Percentiles rank a stretch among this genome's conserved stretches.
These are phyloP conservation scores for Liolophura sinensis DNA, from an alignment of 1,140 invertebrate species.

Conservation along the genomic window DNA sequence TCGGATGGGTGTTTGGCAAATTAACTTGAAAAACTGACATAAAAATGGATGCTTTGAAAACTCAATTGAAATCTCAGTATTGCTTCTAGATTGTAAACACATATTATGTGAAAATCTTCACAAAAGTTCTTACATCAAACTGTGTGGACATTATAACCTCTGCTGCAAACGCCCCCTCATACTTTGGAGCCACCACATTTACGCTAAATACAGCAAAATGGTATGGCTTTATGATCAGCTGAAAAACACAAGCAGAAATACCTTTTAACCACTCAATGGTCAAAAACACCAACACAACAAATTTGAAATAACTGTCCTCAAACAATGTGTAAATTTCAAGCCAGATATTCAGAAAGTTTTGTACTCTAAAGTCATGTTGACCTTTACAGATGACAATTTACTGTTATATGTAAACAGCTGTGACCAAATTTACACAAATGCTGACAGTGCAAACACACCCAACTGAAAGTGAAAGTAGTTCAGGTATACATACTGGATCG, in stretches of 20 bases:
- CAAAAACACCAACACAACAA: slow-evolving; percentile 19
- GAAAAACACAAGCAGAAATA: slow-evolving; percentile 33
- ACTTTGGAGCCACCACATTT: slow-evolving; percentile 69
- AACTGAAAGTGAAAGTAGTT: neutral
- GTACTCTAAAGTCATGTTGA: too few relatives aligned
- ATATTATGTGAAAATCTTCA: neutral
- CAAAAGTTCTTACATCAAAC: slow-evolving; percentile 64
- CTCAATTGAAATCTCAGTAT: too few relatives aligned
- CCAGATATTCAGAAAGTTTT: neutral
- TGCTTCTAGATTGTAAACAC: neutral
- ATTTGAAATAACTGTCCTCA: slow-evolving; percentile 29
- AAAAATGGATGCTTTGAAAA: too few relatives aligned
- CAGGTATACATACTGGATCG: slow-evolving; percentile 40
- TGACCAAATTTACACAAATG: neutral
- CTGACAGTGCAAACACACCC: neutral
- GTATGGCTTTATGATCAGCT: slow-evolving; percentile 67
- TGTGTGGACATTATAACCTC: slow-evolving; percentile 75
- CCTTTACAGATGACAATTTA: too few relatives aligned
- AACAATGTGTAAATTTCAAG: slow-evolving; percentile 11
- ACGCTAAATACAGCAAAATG: slow-evolving; percentile 76
- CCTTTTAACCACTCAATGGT: neutral
- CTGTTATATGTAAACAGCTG: too few relatives aligned
- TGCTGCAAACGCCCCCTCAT: slow-evolving; percentile 72
- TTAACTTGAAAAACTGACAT: too few relatives aligned
- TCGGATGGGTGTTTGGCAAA: too few relatives aligned